Evolutionary conservation across 1,140 invertebrate genomes (phyloP).

Genomic region (Elymnias hypermnestra): DNA sequence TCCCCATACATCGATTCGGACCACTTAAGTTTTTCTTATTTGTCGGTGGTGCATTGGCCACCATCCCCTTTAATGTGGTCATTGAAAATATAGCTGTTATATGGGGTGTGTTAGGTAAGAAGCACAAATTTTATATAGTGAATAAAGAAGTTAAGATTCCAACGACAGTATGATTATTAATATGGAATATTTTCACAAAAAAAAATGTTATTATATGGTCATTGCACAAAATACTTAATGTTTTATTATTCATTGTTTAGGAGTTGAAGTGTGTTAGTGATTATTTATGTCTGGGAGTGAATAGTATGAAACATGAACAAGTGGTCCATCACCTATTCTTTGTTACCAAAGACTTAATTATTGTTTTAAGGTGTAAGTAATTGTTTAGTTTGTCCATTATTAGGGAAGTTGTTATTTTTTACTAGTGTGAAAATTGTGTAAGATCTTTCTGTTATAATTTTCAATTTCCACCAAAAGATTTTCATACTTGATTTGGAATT

Average conservation of each 20-base stretch:
- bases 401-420: conserved; percentile 22
- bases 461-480: too few species aligned
- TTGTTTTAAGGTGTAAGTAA: conserved; percentile 19
- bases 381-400: conserved; percentile 14
- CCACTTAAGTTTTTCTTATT: conserved; percentile 86
- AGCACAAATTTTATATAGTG: conserved; percentile 97
- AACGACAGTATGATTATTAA: conserved; percentile 72
- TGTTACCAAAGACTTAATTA: conserved; percentile 41
- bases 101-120: conserved; percentile 93
- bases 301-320: conserved; percentile 22
- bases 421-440: conserved; percentile 1
- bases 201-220: too few species aligned
- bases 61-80: conserved; percentile 93
- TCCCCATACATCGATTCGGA: conserved; percentile 91
- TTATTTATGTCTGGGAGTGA: conserved; percentile 17
- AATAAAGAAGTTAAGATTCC: conserved; percentile 88
- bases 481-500: too few species aligned
- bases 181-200: too few species aligned
- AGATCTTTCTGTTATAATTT: too few species aligned
- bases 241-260: conserved; percentile 17
- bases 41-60: conserved; percentile 89
- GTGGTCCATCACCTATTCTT: conserved; percentile 28
- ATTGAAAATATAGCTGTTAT: conserved; percentile 96
- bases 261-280: conserved; percentile 11
- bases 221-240: conserved; percentile 60